Conservation (phyloP, 2,113 vertebrate species). For the Rhizomys pruinosus region DNA sequence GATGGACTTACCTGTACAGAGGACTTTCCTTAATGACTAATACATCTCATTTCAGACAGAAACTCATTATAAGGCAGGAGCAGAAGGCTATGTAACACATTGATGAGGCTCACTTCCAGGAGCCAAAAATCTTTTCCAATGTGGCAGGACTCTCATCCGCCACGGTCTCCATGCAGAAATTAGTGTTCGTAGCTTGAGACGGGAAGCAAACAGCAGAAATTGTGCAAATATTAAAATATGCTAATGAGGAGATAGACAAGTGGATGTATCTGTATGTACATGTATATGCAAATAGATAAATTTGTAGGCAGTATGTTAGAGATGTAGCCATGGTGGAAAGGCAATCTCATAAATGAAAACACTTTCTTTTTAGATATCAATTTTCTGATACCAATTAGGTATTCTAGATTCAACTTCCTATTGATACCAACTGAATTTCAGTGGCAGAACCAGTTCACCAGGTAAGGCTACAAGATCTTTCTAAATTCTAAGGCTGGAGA, state of each 20-base stretch:
- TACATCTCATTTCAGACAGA: background rate
- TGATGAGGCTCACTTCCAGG: background rate
- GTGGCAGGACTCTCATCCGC: too few relatives aligned
- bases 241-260: background rate
- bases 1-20: background rate
- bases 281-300: background rate
- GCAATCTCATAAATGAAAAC: slow-evolving; percentile 13
- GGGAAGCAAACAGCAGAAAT: background rate
- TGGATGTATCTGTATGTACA: background rate
- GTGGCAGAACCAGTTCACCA: background rate
- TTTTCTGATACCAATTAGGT: background rate
- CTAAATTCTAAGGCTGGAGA: background rate
- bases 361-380: background rate
- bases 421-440: slow-evolving; percentile 29
- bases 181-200: background rate
- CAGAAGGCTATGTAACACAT: background rate
- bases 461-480: background rate
- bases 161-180: background rate
- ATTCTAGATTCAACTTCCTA: background rate
- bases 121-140: background rate
- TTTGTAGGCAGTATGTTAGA: background rate
- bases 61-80: background rate
- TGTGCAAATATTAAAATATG: background rate
- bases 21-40: background rate
- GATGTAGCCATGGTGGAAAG: background rate